Evolutionary conservation across 2,797 vertebrate species (phyloP).

Genomic region (Telmatherina bonti): DNA sequence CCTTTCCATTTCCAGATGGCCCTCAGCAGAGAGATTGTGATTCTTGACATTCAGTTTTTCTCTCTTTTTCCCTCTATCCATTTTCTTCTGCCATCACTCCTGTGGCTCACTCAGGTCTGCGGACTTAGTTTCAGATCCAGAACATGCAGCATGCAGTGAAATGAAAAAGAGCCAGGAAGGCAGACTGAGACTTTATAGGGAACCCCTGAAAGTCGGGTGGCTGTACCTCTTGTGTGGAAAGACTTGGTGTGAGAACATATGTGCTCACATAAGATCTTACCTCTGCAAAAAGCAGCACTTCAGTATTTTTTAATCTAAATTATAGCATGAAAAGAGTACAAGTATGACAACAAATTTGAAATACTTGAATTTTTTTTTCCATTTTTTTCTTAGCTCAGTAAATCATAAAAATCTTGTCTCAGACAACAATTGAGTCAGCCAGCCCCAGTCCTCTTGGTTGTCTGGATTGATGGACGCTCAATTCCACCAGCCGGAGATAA

Average conservation of each 20-base stretch:
- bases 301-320: slow-evolving; percentile 41
- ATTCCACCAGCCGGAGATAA: slow-evolving; percentile 79
- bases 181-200: slow-evolving; percentile 63
- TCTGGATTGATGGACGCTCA: slow-evolving; percentile 80
- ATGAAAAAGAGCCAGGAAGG: slow-evolving; percentile 56
- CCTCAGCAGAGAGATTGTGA: slow-evolving; percentile 81
- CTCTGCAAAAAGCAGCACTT: slow-evolving; percentile 21
- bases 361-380: slow-evolving; percentile 47
- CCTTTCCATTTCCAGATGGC: slow-evolving; percentile 85
- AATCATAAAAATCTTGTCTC: slow-evolving; percentile 72
- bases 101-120: slow-evolving; percentile 64
- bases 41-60: slow-evolving; percentile 70
- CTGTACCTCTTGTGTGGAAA: slow-evolving; percentile 27
- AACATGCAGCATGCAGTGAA: slow-evolving; percentile 61
- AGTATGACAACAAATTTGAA: slow-evolving; percentile 37
- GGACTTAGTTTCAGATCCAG: slow-evolving; percentile 72
- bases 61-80: slow-evolving; percentile 49
- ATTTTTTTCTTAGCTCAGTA: slow-evolving; percentile 61
- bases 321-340: slow-evolving; percentile 9
- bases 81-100: slow-evolving; percentile 60
- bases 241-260: slow-evolving; percentile 48
- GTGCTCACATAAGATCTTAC: slow-evolving; percentile 32
- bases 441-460: slow-evolving; percentile 55
- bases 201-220: slow-evolving; percentile 58
- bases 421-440: slow-evolving; percentile 68